Percentiles rank a stretch among this genome's conserved stretches.
phyloP scores from a whole-genome alignment of 2,113 vertebrate species.

The Labeo rohita region DNA sequence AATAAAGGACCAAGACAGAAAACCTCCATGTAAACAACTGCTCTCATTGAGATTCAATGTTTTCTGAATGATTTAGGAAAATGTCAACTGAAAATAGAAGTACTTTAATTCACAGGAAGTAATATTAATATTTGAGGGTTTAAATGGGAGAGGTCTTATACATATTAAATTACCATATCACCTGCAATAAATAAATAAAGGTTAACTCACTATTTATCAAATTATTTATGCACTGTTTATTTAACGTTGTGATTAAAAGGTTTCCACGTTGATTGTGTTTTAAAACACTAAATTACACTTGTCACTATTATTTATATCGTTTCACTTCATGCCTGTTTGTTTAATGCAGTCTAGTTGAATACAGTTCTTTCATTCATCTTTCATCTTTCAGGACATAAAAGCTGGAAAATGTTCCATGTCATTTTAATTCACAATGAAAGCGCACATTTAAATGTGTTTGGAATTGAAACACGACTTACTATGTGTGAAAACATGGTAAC shows the following conservation, averaged over 20 bases:
- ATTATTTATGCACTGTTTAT: not conserved
- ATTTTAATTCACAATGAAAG: slow-evolving; percentile 58
- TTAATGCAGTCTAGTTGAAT: not conserved
- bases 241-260: not conserved
- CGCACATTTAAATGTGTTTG: slow-evolving; percentile 62
- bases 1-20: not conserved
- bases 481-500: slow-evolving; percentile 68
- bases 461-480: slow-evolving; percentile 67
- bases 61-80: not conserved
- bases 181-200: not conserved
- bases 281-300: not conserved
- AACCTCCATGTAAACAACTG: not conserved
- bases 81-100: not conserved
- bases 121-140: not conserved
- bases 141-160: not conserved
- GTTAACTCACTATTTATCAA: not conserved
- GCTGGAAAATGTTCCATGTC: slow-evolving; percentile 23
- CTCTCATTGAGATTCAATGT: not conserved
- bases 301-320: not conserved
- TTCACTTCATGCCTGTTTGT: not conserved
- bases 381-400: slow-evolving; percentile 51
- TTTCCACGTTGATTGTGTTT: not conserved
- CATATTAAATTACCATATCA: not conserved
- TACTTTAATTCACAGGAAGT: not conserved
- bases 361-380: slow-evolving; percentile 7